Evolutionary conservation across 2,888 invertebrate species (phyloP).

Genomic region (Liposcelis brunnea): DNA sequence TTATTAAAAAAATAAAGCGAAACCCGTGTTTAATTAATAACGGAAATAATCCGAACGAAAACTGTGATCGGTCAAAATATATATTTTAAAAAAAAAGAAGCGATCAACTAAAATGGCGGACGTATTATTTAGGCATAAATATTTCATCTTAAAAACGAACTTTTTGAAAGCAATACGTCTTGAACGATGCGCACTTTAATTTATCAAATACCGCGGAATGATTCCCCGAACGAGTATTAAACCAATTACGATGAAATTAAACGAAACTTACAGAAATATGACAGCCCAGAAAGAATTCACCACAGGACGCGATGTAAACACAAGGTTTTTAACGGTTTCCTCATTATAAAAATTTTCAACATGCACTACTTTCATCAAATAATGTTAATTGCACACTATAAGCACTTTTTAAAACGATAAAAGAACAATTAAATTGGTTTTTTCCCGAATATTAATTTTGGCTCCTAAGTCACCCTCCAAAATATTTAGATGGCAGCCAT

Average conservation of each 20-base stretch:
- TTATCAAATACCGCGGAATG: too few species aligned
- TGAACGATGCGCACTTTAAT: too few species aligned
- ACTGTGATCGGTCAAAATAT: background rate
- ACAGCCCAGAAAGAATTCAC: constrained; percentile 1
- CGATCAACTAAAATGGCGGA: constrained; percentile 6
- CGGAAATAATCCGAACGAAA: too few species aligned
- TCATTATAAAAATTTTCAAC: background rate
- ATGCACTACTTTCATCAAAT: too few species aligned
- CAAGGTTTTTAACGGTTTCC: background rate
- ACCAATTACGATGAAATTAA: background rate
- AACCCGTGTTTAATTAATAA: too few species aligned
- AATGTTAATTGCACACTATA: too few species aligned
- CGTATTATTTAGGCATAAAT: background rate
- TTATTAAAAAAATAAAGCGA: too few species aligned
- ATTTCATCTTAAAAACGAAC: background rate
- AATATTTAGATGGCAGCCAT: constrained; percentile 9
- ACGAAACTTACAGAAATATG: constrained; percentile 3
- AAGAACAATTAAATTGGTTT: too few species aligned
- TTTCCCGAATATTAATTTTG: too few species aligned
- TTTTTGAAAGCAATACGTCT: too few species aligned
- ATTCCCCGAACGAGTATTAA: too few species aligned
- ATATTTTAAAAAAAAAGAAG: background rate
- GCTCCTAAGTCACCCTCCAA: background rate
- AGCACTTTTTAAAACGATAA: too few species aligned
- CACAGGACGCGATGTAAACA: constrained; percentile 9